Percentiles rank a stretch among this genome's conserved stretches.
These are phyloP conservation scores for Tragelaphus imberbis DNA, from an alignment of 2,113 vertebrate species.

Conservation along the genomic window DNA sequence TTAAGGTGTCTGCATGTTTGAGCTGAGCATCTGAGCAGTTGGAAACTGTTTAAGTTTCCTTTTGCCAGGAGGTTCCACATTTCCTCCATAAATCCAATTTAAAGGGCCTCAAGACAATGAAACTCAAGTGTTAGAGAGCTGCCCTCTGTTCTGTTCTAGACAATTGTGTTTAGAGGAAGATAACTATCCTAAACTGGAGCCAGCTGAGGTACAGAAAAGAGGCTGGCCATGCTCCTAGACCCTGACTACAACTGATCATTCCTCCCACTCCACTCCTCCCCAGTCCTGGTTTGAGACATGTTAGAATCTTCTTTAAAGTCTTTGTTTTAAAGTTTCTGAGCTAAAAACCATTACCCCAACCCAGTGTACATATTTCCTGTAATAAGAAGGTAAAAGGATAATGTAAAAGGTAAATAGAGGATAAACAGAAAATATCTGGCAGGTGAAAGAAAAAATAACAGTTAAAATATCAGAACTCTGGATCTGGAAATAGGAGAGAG, in stretches of 20 bases:
- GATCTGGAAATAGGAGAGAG: not conserved
- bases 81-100: slow-evolving; percentile 17
- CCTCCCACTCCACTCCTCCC: not conserved
- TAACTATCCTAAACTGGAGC: not conserved
- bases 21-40: not conserved
- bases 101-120: slow-evolving; percentile 33
- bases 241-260: not conserved
- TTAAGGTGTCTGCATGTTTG: not conserved
- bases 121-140: not conserved
- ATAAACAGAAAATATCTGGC: not conserved
- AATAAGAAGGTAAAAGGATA: not conserved
- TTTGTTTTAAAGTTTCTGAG: not conserved
- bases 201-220: not conserved
- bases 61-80: not conserved
- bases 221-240: not conserved
- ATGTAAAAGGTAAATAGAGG: not conserved
- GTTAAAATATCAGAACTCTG: not conserved
- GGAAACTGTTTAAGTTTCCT: not conserved
- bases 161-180: not conserved
- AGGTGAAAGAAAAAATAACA: not conserved
- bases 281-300: not conserved
- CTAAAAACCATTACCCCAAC: not conserved
- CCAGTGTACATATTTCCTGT: not conserved
- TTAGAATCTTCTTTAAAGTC: not conserved
- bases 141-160: slow-evolving; percentile 22